Percentiles rank a stretch among this genome's conserved stretches.
These are phyloP conservation scores for Notolepis coatsorum DNA, from an alignment of 2,797 vertebrate species.

Conservation along the genomic window DNA sequence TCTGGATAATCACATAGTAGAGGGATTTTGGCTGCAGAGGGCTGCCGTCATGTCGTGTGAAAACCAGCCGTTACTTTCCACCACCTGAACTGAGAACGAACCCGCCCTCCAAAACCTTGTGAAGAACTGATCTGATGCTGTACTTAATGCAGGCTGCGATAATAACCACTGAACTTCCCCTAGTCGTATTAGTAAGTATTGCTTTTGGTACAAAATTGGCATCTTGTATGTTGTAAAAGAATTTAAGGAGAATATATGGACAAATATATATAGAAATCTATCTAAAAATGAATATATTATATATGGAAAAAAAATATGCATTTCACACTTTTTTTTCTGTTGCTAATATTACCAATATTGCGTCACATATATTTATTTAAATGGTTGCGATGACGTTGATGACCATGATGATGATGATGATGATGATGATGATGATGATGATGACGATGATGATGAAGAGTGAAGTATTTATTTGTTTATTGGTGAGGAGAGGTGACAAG, in stretches of 20 bases:
- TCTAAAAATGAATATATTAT: slow-evolving; percentile 51
- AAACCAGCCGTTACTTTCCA: too few relatives aligned
- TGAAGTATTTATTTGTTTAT: slow-evolving; percentile 78
- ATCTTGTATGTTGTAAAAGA: slow-evolving; percentile 81
- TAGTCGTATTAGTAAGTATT: slow-evolving; percentile 69
- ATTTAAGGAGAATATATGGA: slow-evolving; percentile 79
- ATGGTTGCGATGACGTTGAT: slow-evolving; percentile 58
- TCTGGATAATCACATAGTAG: too few relatives aligned
- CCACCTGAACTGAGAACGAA: too few relatives aligned
- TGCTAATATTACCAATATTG: slow-evolving; percentile 50
- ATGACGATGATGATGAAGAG: slow-evolving; percentile 30
- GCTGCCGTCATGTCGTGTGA: too few relatives aligned
- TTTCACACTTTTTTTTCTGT: slow-evolving; percentile 61
- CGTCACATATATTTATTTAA: slow-evolving; percentile 82
- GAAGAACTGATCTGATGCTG: too few relatives aligned
- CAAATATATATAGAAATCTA: slow-evolving; percentile 54
- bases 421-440: slow-evolving; percentile 39
- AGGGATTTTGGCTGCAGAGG: too few relatives aligned
- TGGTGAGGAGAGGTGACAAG: slow-evolving; percentile 60
- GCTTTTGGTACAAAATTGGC: slow-evolving; percentile 81
- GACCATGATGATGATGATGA: slow-evolving; percentile 30
- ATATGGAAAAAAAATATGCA: slow-evolving; percentile 58
- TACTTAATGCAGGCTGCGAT: slow-evolving; percentile 59
- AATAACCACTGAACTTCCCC: slow-evolving; percentile 70
- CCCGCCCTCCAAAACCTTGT: too few relatives aligned